These are phyloP conservation scores for Strongylocentrotus purpuratus DNA, from an alignment of 35 echinoderm and acorn worm genomes.

Conservation along the genomic window DNA sequence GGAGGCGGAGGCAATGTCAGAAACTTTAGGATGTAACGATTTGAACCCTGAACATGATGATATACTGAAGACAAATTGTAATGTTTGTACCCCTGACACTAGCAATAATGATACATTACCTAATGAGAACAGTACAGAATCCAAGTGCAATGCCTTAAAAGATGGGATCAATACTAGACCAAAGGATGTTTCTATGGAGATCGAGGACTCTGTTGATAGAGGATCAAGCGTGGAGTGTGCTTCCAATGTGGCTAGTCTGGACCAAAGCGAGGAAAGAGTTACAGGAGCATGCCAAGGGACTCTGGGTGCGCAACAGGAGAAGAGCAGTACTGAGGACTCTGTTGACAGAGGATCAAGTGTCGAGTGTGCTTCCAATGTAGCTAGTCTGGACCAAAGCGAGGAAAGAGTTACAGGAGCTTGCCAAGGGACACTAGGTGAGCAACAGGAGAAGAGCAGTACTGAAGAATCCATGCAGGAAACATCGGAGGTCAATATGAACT, in stretches of 20 bases:
- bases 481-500: background rate
- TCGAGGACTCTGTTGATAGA: background rate
- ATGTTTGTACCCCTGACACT: background rate
- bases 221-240: background rate
- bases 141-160: background rate
- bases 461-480: background rate
- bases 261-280: background rate
- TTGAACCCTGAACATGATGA: background rate
- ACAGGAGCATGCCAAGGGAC: background rate
- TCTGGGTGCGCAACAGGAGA: background rate
- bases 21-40: background rate
- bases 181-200: background rate
- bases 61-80: background rate
- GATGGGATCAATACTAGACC: background rate
- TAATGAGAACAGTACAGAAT: constrained; percentile 42
- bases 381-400: background rate
- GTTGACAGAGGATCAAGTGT: background rate
- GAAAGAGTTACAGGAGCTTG: background rate
- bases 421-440: background rate
- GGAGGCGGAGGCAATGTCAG: background rate
- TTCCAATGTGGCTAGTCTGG: background rate
- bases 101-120: background rate
- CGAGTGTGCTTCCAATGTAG: background rate
- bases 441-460: background rate
- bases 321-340: background rate